A percentile compares a stretch with the other conserved stretches of the same genome.
Evolutionary conservation across 2,113 vertebrate species (phyloP).

Genomic region (Sphyrna mokarran): DNA sequence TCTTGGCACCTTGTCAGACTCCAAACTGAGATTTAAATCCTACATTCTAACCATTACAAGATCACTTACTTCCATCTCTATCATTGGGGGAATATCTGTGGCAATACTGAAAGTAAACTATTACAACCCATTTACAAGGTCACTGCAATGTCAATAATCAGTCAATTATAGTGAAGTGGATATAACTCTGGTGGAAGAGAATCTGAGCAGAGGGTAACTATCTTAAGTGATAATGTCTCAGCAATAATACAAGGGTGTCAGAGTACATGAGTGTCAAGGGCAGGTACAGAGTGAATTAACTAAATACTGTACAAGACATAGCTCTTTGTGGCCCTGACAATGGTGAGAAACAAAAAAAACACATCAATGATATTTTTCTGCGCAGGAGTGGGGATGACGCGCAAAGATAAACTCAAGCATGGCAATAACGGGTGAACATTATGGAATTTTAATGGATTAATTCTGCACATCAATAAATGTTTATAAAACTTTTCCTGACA

Average conservation of each 20-base stretch:
- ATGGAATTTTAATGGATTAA: not conserved
- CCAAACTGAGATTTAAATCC: too few species aligned
- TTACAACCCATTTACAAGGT: too few species aligned
- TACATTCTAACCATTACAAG: too few species aligned
- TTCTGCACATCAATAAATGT: not conserved
- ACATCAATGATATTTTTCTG: not conserved
- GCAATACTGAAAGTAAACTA: too few species aligned
- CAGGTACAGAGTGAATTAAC: not conserved
- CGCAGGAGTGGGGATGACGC: accelerated
- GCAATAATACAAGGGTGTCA: too few species aligned
- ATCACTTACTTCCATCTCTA: too few species aligned
- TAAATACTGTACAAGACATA: not conserved
- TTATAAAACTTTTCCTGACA: not conserved
- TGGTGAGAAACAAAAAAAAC: not conserved
- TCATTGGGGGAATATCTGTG: too few species aligned
- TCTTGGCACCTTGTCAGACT: too few species aligned
- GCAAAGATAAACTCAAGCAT: not conserved
- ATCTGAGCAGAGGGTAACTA: not conserved
- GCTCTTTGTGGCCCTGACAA: not conserved
- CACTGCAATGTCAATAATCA: too few species aligned
- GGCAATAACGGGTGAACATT: not conserved
- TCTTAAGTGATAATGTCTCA: not conserved
- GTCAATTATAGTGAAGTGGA: too few species aligned
- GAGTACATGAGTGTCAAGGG: not conserved
- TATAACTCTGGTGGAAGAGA: too few species aligned